Evolutionary conservation across 2,113 vertebrate genomes (phyloP), one percentile per base, ranked within the genome.

Genomic region (Mustela nigripes): DNA sequence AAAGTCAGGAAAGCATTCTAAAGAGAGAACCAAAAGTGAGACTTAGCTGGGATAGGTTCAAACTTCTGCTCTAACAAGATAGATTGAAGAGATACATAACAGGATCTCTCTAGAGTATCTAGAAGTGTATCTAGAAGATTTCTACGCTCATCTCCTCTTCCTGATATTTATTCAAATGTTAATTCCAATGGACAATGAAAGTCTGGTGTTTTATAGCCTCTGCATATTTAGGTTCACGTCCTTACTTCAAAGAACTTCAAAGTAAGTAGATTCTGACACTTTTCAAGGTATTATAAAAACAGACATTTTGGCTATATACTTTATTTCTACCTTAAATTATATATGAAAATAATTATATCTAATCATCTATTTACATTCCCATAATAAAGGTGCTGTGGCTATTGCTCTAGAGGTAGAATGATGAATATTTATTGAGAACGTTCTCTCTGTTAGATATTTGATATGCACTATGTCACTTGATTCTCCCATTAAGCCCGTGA

Each of bases 201-300:
- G 0, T 76, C 5, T 60, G 24, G 28, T 19, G 71, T n/a, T 87
- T 78, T 16, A 31, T 31, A 31, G 2, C 1, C 16, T 48, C 1
- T 11, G 28, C 7, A 22, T n/a, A 18, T 87, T 62, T 39, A 36
- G 4, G 4, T 80, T 89, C 28, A 73, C 24, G 15, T 83, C 12
- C 12, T 74, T 36, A 88, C 53, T 63, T 45, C 15, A 63, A 67
- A 79, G 76, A 91, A 63, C 50, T 87, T 90, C 80, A 87, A 78
- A 56, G 19, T 33, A 53, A 91, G 73, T n/a, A 36, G 33, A 86
- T 85, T 39, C 26, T 62, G 21, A 69, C 10, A 36, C 33, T 85
- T 82, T 74, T 21, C 71, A 69, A 67, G 50, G 65, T 45, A 48
- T 62, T 78, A 16, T 67, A 28, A 84, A 74, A 92, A 39, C 3